Conservation (phyloP, 2,113 vertebrate species). For the Cariama cristata region DNA sequence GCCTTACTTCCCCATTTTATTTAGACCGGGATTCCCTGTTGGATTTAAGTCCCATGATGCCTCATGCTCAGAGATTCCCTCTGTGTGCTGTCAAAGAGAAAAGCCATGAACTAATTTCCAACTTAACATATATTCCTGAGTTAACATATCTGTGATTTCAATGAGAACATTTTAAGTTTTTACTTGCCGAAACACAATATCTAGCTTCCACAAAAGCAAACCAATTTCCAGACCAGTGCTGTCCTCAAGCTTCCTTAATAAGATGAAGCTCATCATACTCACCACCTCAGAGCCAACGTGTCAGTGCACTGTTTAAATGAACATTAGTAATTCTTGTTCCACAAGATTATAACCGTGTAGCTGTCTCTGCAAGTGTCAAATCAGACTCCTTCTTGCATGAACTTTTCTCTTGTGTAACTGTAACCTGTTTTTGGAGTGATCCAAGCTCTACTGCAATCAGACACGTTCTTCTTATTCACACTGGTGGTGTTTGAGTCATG, state of each 20-base stretch:
- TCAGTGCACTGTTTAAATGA: neutral
- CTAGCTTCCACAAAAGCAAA: neutral
- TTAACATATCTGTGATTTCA: neutral
- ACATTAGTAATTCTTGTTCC: neutral
- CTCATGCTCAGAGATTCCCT: neutral
- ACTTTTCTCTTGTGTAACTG: neutral
- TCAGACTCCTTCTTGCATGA: neutral
- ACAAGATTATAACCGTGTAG: neutral
- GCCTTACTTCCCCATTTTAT: neutral
- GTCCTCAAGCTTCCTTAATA: neutral
- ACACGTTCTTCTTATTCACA: fast-evolving
- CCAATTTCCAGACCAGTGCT: neutral
- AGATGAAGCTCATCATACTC: fast-evolving
- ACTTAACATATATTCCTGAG: neutral
- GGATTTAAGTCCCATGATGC: neutral
- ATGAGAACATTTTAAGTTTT: fast-evolving
- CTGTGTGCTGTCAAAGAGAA: neutral
- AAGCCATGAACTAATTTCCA: neutral
- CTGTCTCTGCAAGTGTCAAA: neutral
- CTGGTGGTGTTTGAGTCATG: fast-evolving
- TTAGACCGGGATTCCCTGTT: neutral
- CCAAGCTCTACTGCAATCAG: neutral
- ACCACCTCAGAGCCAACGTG: neutral
- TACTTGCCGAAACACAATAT: neutral
- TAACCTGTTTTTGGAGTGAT: neutral